phyloP scores from a whole-genome alignment of 2,113 vertebrate species.

The Myrmecophaga tridactyla region DNA sequence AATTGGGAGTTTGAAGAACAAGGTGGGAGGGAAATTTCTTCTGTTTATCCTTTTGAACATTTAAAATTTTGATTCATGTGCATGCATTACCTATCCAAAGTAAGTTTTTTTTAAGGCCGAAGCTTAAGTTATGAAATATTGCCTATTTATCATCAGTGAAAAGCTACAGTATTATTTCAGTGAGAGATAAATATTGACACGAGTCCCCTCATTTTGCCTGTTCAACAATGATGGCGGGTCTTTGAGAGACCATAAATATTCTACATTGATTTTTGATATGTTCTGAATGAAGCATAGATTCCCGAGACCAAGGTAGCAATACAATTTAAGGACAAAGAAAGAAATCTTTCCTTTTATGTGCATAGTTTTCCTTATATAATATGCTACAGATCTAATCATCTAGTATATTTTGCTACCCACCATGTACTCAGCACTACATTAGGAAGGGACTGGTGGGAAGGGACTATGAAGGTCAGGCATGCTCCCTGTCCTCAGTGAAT shows the following conservation, averaged over 20 bases:
- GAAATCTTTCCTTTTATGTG: background rate
- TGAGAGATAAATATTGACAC: constrained; percentile 1
- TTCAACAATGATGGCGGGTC: constrained; percentile 42
- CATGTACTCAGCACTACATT: background rate
- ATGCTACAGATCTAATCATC: background rate
- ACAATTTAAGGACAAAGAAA: background rate
- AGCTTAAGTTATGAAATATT: constrained; percentile 39
- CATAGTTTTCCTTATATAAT: background rate
- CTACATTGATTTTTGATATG: background rate
- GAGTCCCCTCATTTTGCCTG: background rate
- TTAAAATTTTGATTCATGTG: constrained; percentile 5
- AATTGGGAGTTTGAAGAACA: background rate
- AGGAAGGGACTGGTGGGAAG: background rate
- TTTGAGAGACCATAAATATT: constrained; percentile 23
- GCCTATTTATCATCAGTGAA: background rate
- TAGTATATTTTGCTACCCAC: background rate
- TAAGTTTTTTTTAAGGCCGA: background rate
- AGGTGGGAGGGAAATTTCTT: background rate
- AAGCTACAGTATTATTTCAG: background rate
- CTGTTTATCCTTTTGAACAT: background rate
- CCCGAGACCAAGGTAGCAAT: background rate
- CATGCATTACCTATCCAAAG: background rate
- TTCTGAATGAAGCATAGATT: constrained; percentile 38
- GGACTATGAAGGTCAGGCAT: background rate
- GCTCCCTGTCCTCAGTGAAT: background rate